Evolutionary conservation across 2,888 invertebrate genomes (phyloP), one percentile per base, ranked within the genome.

Genomic region (Ceriagrion tenellum): DNA sequence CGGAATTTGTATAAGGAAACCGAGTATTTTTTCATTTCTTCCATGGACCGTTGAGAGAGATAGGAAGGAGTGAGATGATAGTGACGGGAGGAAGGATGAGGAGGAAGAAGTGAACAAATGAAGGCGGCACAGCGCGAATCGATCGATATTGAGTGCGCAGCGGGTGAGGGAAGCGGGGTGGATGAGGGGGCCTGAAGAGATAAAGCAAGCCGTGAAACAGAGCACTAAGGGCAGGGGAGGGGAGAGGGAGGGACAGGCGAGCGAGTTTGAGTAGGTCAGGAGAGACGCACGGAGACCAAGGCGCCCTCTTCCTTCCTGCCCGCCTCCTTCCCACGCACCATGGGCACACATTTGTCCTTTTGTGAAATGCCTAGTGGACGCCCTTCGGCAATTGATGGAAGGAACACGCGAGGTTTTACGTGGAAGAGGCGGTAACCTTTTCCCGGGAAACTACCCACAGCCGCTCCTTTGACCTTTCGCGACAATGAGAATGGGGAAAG

Each of bases 201-300:
- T 47, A 47, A 47, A 47, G 47, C 47, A 47, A 47, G 47, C 47
- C 47, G 47, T 47, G 18, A 59, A 59, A 59, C 59, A 12, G 59
- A 59, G 59, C 59, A 20, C 18, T 59, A 12, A 47, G 47, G 8
- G 59, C 13, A 16, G 59, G 20, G 1, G 59, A 16, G 59, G 13
- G 59, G 56, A 16, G 26, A 26, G n/a, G n/a, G 56, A 20, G n/a
- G n/a, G n/a, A 8, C 47, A 47, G 47, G 47, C 47, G 8, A 8
- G 47, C 10, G 30, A 81, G 81, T 81, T 81, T 81, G 81, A 81
- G 81, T 81, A 81, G 81, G 81, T 81, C 81, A 81, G 81, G 81
- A 35, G 81, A 81, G 23, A 6, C 6, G 30, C 6, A 35, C 3
- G 81, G 81, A 81, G 3, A 13, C 26, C 16, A 35, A 35, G 16